These are phyloP conservation scores for Stegana nigrithorax DNA, from an alignment of 2,888 invertebrate species.

Conservation along the genomic window DNA sequence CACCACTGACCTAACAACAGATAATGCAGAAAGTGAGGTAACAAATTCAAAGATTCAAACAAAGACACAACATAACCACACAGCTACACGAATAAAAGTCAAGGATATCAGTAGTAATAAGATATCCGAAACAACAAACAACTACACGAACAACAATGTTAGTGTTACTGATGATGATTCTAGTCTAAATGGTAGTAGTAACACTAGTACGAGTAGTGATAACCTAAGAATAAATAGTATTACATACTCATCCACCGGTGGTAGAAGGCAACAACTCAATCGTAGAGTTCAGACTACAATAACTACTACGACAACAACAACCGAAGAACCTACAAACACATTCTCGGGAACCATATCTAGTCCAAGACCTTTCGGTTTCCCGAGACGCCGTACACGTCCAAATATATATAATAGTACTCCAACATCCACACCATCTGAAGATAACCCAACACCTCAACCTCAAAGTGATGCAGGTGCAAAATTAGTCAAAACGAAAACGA, in stretches of 20 bases:
- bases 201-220: slow-evolving; percentile 46
- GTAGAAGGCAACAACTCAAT: slow-evolving; percentile 49
- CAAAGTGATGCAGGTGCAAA: slow-evolving; percentile 41
- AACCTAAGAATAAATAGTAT: slow-evolving; percentile 50
- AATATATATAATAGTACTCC: slow-evolving; percentile 47
- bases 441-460: slow-evolving; percentile 35
- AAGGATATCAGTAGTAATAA: slow-evolving; percentile 38
- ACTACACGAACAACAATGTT: slow-evolving; percentile 36
- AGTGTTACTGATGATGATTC: slow-evolving; percentile 39
- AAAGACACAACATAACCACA: slow-evolving; percentile 50
- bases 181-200: slow-evolving; percentile 54
- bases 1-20: slow-evolving; percentile 32
- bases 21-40: slow-evolving; percentile 49
- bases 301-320: slow-evolving; percentile 35
- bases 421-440: slow-evolving; percentile 25
- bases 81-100: slow-evolving; percentile 36
- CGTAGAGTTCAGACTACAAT: slow-evolving; percentile 37
- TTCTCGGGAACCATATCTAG: slow-evolving; percentile 66
- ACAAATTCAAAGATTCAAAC: slow-evolving; percentile 37
- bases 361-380: slow-evolving; percentile 71
- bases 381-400: slow-evolving; percentile 69
- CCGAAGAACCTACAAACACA: slow-evolving; percentile 51
- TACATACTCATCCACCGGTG: slow-evolving; percentile 48
- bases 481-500: slow-evolving; percentile 46
- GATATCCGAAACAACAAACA: slow-evolving; percentile 32